Evolutionary conservation across 2,888 invertebrate species (phyloP), one percentile per base, ranked within the genome.

Genomic region (Busseola fusca): DNA sequence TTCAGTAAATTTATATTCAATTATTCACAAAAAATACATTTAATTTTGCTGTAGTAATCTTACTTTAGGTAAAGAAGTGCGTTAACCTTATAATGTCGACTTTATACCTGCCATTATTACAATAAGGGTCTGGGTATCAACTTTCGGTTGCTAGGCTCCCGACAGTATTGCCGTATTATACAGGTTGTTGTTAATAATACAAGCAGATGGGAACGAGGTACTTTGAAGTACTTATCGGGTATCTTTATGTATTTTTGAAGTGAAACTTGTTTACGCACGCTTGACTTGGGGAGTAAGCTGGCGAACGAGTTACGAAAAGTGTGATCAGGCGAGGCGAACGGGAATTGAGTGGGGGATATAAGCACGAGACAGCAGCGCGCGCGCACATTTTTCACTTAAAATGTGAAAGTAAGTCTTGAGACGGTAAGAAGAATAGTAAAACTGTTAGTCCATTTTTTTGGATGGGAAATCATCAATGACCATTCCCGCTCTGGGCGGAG

Each of bases 141-240:
- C 16, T 66, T 72, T 69, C 69, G 42, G 78, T 81, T 77, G 65
- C 68, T 69, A 59, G 54, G 62, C 50, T n/a, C 48, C 27, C 40
- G 42, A 56, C 68, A 52, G 65, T 72, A 81, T 60, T 68, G 65
- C 70, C 65, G 62, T 72, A 74, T 80, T 74, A 78, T 64, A 66
- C 60, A 59, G 45, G 18, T 0, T 52, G n/a, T 40, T 63, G 16
- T 57, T 64, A 50, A 76, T 64, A 77, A 78, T 74, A 72, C n/a
- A 72, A 52, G 62, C 30, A 62, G 57, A 30, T 72, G 74, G 27
- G 21, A 60, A 73, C 7, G 54, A 54, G 54, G 37, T 45, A 42
- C 16, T 42, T 27, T 58, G 27, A 25, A 37, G 25, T 40, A 27
- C 42, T 37, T 72, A 60, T 50, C 62, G 45, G 45, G 16, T 48